These are phyloP conservation scores for Nerophis ophidion DNA, from an alignment of 2,113 vertebrate genomes.

Conservation along the genomic window DNA sequence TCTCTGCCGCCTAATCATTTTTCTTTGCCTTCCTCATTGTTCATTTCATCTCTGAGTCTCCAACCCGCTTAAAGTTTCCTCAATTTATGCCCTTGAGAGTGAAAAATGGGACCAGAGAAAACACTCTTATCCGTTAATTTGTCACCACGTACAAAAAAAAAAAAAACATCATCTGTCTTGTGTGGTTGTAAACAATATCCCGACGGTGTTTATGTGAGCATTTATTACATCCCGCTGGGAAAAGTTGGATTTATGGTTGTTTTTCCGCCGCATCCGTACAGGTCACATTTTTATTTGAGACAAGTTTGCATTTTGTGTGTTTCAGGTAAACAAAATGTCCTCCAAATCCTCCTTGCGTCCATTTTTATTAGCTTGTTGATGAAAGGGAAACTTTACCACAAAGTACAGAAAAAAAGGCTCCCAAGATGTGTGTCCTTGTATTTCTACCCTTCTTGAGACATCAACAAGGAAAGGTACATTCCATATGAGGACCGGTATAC, in stretches of 20 bases:
- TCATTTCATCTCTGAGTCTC: slow-evolving; percentile 25
- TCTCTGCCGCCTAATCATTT: slow-evolving; percentile 27
- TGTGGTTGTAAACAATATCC: slow-evolving; percentile 28
- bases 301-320: neutral
- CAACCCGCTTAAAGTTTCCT: slow-evolving; percentile 4
- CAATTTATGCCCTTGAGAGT: slow-evolving; percentile 27
- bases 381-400: neutral
- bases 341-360: no score
- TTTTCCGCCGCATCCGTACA: neutral
- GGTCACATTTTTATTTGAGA: neutral
- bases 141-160: slow-evolving; percentile 20
- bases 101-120: slow-evolving; percentile 17
- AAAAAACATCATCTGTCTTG: slow-evolving; percentile 13
- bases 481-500: no score
- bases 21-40: slow-evolving; percentile 22
- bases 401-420: neutral
- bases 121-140: slow-evolving; percentile 35
- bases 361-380: neutral
- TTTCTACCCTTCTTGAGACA: no score
- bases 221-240: slow-evolving; percentile 3
- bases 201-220: slow-evolving; percentile 9
- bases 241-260: neutral
- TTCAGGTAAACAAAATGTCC: neutral
- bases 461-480: no score
- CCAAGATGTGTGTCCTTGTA: neutral